A percentile compares a stretch with the other conserved stretches of the same genome.
These are phyloP conservation scores for Phalacrocorax carbo DNA, from an alignment of 2,113 vertebrate genomes.

Conservation along the genomic window DNA sequence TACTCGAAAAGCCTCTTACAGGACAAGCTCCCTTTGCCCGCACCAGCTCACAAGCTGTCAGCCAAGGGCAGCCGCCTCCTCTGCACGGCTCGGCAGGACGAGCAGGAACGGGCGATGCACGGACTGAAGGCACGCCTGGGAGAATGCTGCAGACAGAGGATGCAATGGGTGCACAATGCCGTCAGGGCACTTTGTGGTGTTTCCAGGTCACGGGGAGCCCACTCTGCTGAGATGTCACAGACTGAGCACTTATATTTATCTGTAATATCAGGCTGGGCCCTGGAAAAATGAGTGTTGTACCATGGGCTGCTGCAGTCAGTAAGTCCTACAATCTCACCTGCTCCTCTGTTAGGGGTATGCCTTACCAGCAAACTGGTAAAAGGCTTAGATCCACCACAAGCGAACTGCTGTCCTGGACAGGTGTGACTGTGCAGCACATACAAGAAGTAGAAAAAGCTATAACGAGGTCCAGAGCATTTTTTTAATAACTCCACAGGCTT, in stretches of 20 bases:
- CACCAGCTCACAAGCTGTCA: background rate
- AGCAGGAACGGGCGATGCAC: fast-evolving
- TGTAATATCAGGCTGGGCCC: background rate
- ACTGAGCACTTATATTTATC: background rate
- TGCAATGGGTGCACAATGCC: background rate
- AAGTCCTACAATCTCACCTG: background rate
- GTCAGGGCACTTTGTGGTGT: no score
- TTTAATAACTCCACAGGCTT: background rate
- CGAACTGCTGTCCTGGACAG: background rate
- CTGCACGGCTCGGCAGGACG: fast-evolving
- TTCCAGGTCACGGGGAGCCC: background rate
- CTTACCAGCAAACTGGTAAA: background rate
- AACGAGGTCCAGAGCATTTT: background rate
- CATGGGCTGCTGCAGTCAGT: fast-evolving
- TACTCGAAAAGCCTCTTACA: background rate
- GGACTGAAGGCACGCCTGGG: background rate
- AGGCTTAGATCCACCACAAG: background rate
- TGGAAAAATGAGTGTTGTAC: background rate
- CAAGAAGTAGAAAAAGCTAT: background rate
- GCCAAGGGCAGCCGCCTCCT: background rate
- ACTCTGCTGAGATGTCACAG: background rate
- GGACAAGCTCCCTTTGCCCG: background rate
- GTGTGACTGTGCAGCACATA: no score
- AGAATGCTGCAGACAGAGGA: background rate
- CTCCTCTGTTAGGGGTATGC: background rate